These are phyloP conservation scores for Aporrectodea caliginosa DNA, from an alignment of 1,140 invertebrate genomes.

Conservation along the genomic window DNA sequence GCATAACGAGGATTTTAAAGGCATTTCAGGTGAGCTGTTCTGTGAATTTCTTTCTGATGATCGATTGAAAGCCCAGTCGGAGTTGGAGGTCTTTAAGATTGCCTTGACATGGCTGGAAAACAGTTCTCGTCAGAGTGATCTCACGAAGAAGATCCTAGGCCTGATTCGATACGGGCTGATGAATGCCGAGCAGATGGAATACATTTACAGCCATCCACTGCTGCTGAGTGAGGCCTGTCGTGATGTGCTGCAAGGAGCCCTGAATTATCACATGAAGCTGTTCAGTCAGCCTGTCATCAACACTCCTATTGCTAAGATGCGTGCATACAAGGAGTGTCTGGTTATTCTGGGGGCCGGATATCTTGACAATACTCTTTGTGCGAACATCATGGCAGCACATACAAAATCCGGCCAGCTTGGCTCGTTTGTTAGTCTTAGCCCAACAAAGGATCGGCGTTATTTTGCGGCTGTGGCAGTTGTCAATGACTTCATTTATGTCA, in stretches of 20 bases:
- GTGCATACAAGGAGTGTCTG: conserved; percentile 30
- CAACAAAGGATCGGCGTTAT: conserved; percentile 27
- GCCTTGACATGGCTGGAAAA: neutral
- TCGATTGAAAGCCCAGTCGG: conserved; percentile 26
- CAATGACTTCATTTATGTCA: conserved; percentile 32
- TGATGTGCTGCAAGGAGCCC: conserved; percentile 29
- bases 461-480: conserved; percentile 33
- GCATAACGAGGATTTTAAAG: conserved; percentile 31
- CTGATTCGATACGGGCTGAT: conserved; percentile 31
- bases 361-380: conserved; percentile 32
- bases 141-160: neutral
- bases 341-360: conserved; percentile 31
- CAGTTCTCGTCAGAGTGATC: neutral
- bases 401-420: conserved; percentile 23
- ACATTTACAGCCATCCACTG: conserved; percentile 24
- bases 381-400: conserved; percentile 31
- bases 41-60: conserved; percentile 32
- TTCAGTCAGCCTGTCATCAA: conserved; percentile 30
- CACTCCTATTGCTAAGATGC: conserved; percentile 19
- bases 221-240: conserved; percentile 29
- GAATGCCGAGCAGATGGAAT: conserved; percentile 30
- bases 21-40: conserved; percentile 29
- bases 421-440: conserved; percentile 24
- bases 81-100: conserved; percentile 24
- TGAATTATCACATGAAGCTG: conserved; percentile 33